Evolutionary conservation across 2,113 vertebrate species (phyloP).

Genomic region (Antechinus flavipes): DNA sequence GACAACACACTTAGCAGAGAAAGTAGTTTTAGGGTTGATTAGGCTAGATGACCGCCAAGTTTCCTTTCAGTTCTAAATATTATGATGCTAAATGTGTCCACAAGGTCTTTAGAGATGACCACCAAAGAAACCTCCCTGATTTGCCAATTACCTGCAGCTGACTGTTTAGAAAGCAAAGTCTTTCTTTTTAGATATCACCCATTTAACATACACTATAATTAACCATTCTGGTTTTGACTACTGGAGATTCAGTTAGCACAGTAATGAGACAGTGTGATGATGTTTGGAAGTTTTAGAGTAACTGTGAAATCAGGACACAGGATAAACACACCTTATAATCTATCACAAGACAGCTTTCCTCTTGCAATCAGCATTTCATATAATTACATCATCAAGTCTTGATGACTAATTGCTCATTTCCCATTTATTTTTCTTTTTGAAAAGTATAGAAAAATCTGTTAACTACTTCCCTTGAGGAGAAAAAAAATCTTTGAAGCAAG

Average conservation of each 20-base stretch:
- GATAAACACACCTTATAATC: not conserved
- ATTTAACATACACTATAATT: not conserved
- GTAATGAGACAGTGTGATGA: not conserved
- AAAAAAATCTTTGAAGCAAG: not conserved
- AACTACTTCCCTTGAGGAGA: not conserved
- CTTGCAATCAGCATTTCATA: not conserved
- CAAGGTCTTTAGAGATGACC: not conserved
- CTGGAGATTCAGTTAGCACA: not conserved
- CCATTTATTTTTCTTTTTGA: not conserved
- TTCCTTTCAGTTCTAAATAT: not conserved
- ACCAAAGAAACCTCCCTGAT: not conserved
- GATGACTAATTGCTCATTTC: slow-evolving; percentile 4
- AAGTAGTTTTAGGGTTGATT: not conserved
- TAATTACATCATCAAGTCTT: not conserved
- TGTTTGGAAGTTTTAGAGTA: not conserved
- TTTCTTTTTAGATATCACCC: not conserved
- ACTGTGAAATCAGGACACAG: not conserved
- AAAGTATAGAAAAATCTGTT: not conserved
- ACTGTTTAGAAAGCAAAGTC: not conserved
- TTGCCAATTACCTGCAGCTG: not conserved
- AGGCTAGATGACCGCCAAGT: not conserved
- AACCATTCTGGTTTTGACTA: not conserved
- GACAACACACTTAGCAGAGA: not conserved
- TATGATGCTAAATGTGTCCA: not conserved
- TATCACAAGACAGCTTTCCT: not conserved